These are phyloP conservation scores for Heliocidaris erythrogramma DNA, from an alignment of 35 echinoderm and acorn worm genomes.

Conservation along the genomic window DNA sequence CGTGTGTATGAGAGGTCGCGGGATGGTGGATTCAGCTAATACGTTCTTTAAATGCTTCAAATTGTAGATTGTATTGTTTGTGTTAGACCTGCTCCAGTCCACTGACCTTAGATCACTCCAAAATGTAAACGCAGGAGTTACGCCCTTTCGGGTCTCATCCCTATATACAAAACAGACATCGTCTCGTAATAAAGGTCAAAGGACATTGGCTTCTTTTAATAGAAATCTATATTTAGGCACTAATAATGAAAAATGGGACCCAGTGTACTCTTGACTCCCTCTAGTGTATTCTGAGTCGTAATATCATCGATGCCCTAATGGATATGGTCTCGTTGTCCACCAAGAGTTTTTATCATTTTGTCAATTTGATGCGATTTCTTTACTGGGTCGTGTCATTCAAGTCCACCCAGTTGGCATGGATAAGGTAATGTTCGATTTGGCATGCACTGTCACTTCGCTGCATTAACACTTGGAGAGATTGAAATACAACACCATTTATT, in stretches of 20 bases:
- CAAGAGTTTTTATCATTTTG: not conserved
- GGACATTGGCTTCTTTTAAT: not conserved
- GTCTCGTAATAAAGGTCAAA: not conserved
- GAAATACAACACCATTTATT: not conserved
- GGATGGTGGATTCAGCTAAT: no score
- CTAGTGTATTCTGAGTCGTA: not conserved
- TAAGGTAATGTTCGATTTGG: not conserved
- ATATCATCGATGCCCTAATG: not conserved
- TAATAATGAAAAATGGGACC: constrained; percentile 6
- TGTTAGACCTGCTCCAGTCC: no score
- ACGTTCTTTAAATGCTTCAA: no score
- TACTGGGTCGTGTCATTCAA: not conserved
- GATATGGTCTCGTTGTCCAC: not conserved
- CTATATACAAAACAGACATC: not conserved
- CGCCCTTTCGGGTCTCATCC: not conserved
- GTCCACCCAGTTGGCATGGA: not conserved
- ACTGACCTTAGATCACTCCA: no score
- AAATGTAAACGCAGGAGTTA: not conserved
- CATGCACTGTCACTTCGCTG: not conserved
- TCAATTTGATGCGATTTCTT: not conserved
- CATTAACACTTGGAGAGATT: not conserved
- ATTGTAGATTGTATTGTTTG: no score
- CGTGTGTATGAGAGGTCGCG: no score
- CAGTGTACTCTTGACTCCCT: not conserved
- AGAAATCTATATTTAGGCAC: not conserved